A percentile compares a stretch with the other conserved stretches of the same genome.
These are phyloP conservation scores for Trichonephila clavata DNA, from an alignment of 1,140 invertebrate genomes.

Conservation along the genomic window DNA sequence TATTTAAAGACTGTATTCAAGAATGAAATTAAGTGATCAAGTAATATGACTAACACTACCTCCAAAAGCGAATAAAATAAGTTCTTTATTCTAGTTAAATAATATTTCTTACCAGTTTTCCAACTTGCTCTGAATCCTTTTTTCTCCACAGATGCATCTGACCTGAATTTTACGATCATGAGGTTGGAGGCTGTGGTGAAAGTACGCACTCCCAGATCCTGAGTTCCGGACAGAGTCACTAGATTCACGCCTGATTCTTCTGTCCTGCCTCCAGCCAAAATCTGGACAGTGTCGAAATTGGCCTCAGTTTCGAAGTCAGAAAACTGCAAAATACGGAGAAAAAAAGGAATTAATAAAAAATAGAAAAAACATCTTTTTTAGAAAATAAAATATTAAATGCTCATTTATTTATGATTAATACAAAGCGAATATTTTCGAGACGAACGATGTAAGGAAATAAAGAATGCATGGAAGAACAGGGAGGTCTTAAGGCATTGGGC, in stretches of 20 bases:
- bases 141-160: slow-evolving; percentile 95
- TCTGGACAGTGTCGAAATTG: slow-evolving; percentile 96
- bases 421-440: too few species aligned
- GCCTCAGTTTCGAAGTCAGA: slow-evolving; percentile 98
- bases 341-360: background rate
- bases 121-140: slow-evolving; percentile 89
- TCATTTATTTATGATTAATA: too few species aligned
- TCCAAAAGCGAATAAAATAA: too few species aligned
- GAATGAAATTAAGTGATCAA: too few species aligned
- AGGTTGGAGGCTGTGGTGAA: slow-evolving; percentile 98
- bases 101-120: slow-evolving; percentile 81
- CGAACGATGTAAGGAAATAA: too few species aligned
- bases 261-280: slow-evolving; percentile 95
- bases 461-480: too few species aligned
- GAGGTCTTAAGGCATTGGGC: too few species aligned
- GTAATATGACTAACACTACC: too few species aligned
- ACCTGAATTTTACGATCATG: slow-evolving; percentile 98
- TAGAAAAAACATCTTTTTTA: too few species aligned
- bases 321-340: slow-evolving; percentile 85
- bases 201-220: slow-evolving; percentile 88
- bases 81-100: too few species aligned
- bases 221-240: slow-evolving; percentile 91
- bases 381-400: too few species aligned
- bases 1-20: too few species aligned
- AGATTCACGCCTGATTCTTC: slow-evolving; percentile 96